Evolutionary conservation across 2,888 invertebrate species (phyloP).

Genomic region (Hypercompe scribonia): DNA sequence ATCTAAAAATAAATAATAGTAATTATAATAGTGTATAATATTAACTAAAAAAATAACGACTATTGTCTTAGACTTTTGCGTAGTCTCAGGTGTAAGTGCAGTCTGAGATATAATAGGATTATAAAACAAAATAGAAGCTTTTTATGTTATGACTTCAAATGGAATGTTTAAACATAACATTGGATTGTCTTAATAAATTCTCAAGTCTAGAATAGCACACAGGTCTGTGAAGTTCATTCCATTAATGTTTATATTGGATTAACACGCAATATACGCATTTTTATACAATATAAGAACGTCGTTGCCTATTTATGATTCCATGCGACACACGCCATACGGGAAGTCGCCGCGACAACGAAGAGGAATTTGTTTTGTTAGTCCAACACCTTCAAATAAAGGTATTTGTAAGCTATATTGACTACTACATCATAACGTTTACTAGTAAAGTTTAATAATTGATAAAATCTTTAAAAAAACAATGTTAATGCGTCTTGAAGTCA

Average conservation of each 20-base stretch:
- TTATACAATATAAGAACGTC: background rate
- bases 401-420: background rate
- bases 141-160: background rate
- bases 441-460: slow-evolving; percentile 6
- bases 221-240: background rate
- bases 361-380: slow-evolving; percentile 59
- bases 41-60: too few species aligned
- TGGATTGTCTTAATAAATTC: background rate
- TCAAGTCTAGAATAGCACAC: background rate
- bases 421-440: background rate
- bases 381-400: slow-evolving; percentile 11
- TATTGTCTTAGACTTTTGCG: too few species aligned
- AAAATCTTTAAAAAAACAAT: background rate
- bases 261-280: background rate
- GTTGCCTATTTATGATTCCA: slow-evolving; percentile 69
- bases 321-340: slow-evolving; percentile 64
- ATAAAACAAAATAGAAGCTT: background rate
- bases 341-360: slow-evolving; percentile 62
- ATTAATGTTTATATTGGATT: background rate
- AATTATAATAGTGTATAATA: too few species aligned
- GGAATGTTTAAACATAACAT: background rate
- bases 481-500: background rate
- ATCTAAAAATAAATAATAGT: too few species aligned
- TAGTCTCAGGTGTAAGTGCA: too few species aligned
- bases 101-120: background rate